Base-by-base conservation (phyloP, 2,113 vertebrate genomes). In the Ceratotherium simum region DNA sequence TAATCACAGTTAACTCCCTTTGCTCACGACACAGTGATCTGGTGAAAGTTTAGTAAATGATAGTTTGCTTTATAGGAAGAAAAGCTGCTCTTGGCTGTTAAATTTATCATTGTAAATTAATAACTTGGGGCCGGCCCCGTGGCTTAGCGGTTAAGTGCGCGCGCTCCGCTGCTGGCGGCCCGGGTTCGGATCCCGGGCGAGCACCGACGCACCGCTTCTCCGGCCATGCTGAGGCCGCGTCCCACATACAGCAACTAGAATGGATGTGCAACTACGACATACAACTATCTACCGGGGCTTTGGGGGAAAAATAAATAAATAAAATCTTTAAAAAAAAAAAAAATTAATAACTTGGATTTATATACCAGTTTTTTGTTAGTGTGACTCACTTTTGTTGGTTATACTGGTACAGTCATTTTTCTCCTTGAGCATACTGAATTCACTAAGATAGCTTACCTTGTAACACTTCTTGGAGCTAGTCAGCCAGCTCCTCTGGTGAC, bases 41-140 rank as follows among this genome's bases (percentile, higher is more conserved):
- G 27, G 23, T 87, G 39, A 73, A 80, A 86, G 89, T 65, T 81
- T 75, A 83, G n/a, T 97, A 80, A 56, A 42, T 69, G 11, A 27
- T 75, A 29, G 36, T 91, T 80, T 83, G n/a, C 73, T 91, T 36
- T 76, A 21, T 65, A 72, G 67, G 48, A 93, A 90, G 84, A 69
- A 93, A 96, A 65, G 31, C 18, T 83, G 36, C n/a, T 80, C 62
- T 62, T 51, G 27, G 51, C 16, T 75, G n/a, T 96, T 73, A 56
- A 81, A 65, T 81, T 88, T 89, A 39, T 91, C 14, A 1, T 25
- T 73, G 58, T 65, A 76, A 85, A 25, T 83, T 51, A 82, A 56
- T 81, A 51, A 75, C 48, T 60, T 94, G 69, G 48, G n/a, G n/a
- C n/a, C n/a, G n/a, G n/a, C n/a, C n/a, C n/a, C n/a, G n/a, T n/a